Base-by-base conservation (phyloP, 2,888 invertebrate genomes). In the Osmoderma eremita region DNA sequence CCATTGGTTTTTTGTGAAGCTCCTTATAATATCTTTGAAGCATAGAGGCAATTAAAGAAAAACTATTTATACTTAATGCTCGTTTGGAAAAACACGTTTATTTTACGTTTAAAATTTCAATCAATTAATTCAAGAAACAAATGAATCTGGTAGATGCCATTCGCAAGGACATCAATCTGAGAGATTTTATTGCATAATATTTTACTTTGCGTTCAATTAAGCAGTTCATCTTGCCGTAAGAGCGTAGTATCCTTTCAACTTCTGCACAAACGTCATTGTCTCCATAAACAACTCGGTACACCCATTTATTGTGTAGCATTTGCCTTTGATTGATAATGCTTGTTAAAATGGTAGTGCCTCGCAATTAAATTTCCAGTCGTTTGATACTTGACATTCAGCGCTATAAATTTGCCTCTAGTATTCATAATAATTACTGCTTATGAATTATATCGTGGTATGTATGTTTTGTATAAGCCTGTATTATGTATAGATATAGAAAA, bases 321-420 rank as follows among this genome's bases (percentile, higher is more conserved):
- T 18, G 41, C 54, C 67, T 62, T 68, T 70, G 70, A 70, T 68
- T 70, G 70, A 70, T 70, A 63, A 64, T 53, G 51, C 68, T 49
- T 65, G 69, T 70, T 67, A 70, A 67, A 70, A 65, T 65, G 69
- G 67, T 70, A 70, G 65, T 67, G 42, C 50, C 65, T 70, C 67
- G 69, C 69, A 65, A 70, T 70, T 70, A 70, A 62, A 54, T 67
- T 42, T 48, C 48, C 56, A 42, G 54, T 50, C 54, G 54, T 48
- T 63, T 30, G 65, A 70, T 70, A 70, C 67, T 70, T 70, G 69
- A 68, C 67, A 49, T 58, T 49, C 42, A 65, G 58, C 45, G 65
- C 24, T 20, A 45, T 30, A 20, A 58, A 39, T 50, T 48, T 49
- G 65, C 56, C 18, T 48, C 13, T 17, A 39, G 50, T 63, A 63